A percentile compares a stretch with the other conserved stretches of the same genome.
These are phyloP conservation scores for Zygaena filipendulae DNA, from an alignment of 2,888 invertebrate species.

Conservation along the genomic window DNA sequence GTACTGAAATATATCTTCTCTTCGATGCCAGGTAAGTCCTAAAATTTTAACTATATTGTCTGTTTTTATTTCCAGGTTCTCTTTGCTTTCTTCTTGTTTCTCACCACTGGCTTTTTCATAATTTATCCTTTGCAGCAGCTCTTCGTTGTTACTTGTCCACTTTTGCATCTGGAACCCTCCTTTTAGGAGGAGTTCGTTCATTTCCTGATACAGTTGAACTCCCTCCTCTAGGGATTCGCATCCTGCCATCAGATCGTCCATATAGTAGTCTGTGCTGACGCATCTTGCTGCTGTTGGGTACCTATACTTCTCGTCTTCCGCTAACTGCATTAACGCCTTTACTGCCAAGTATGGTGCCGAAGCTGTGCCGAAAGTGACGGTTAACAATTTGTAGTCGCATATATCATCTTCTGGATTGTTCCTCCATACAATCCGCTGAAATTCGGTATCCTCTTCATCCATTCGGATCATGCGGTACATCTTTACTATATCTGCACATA, in stretches of 20 bases:
- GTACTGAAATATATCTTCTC: slow-evolving; percentile 16
- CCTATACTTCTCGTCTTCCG: slow-evolving; percentile 5
- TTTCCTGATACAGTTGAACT: slow-evolving; percentile 13
- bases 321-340: slow-evolving; percentile 4
- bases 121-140: too few relatives aligned
- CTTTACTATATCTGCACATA: not conserved
- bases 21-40: too few relatives aligned
- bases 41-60: slow-evolving; percentile 16
- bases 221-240: slow-evolving; percentile 15
- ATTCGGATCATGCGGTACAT: slow-evolving; percentile 9
- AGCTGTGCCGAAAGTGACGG: slow-evolving; percentile 12
- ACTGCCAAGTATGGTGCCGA: slow-evolving; percentile 10
- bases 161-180: slow-evolving; percentile 15
- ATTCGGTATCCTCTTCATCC: slow-evolving; percentile 13
- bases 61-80: slow-evolving; percentile 13
- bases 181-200: slow-evolving; percentile 16
- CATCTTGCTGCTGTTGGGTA: slow-evolving; percentile 5
- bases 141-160: too few relatives aligned
- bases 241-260: slow-evolving; percentile 17
- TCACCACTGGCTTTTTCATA: too few relatives aligned
- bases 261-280: slow-evolving; percentile 5
- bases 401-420: too few relatives aligned
- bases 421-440: slow-evolving; percentile 17
- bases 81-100: not conserved
- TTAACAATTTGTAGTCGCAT: too few relatives aligned